phyloP scores from a whole-genome alignment of 1,140 invertebrate genomes.

The Drosophila lowei region DNA sequence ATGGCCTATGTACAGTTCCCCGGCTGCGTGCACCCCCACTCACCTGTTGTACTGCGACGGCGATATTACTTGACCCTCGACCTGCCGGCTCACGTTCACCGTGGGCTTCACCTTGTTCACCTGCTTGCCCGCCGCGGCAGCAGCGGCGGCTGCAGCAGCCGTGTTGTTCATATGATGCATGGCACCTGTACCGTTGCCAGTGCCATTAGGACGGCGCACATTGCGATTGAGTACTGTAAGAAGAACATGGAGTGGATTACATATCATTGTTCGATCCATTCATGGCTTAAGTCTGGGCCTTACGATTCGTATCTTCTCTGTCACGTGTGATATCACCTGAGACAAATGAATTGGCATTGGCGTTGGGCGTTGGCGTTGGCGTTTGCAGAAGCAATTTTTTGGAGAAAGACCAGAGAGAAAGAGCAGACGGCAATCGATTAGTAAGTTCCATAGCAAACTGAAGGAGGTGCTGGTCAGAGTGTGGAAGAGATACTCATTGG shows the following conservation, averaged over 20 bases:
- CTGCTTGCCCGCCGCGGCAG: slow-evolving; percentile 87
- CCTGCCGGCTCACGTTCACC: slow-evolving; percentile 86
- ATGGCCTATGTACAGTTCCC: slow-evolving; percentile 13
- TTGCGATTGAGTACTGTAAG: slow-evolving; percentile 88
- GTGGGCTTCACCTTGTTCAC: slow-evolving; percentile 94
- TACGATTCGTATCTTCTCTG: slow-evolving; percentile 86
- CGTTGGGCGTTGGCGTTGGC: slow-evolving; percentile 9
- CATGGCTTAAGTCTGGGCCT: slow-evolving; percentile 69
- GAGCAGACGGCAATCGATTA: slow-evolving; percentile 59
- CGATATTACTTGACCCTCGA: slow-evolving; percentile 85
- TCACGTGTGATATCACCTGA: slow-evolving; percentile 86
- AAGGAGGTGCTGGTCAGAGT: slow-evolving; percentile 34
- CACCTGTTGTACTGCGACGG: slow-evolving; percentile 84
- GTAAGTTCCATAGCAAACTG: slow-evolving; percentile 33
- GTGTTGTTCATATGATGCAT: slow-evolving; percentile 86
- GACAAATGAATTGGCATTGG: slow-evolving; percentile 41
- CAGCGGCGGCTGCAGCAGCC: slow-evolving; percentile 72
- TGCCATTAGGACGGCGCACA: slow-evolving; percentile 84
- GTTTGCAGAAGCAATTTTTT: slow-evolving; percentile 23
- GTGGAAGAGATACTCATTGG: slow-evolving; percentile 47
- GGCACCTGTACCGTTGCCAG: slow-evolving; percentile 86
- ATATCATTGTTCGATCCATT: background rate
- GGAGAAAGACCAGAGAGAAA: slow-evolving; percentile 39
- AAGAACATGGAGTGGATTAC: background rate
- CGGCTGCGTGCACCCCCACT: slow-evolving; percentile 26